Evolutionary conservation across 2,888 invertebrate genomes (phyloP).

Genomic region (Dicyrtomina minuta): DNA sequence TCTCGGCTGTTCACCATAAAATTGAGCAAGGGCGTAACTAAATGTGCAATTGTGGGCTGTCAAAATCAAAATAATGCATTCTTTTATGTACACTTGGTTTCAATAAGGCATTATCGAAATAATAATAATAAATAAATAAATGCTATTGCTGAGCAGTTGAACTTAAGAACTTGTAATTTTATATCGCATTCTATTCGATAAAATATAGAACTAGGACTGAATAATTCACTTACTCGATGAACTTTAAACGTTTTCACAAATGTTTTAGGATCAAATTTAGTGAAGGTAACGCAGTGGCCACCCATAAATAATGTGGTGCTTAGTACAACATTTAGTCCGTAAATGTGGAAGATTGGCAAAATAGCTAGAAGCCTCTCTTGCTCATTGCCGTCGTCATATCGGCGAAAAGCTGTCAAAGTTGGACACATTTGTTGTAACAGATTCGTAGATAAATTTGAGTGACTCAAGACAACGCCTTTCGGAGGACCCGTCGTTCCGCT

Average conservation of each 20-base stretch:
- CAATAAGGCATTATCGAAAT: neutral
- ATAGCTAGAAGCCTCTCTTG: slow-evolving; percentile 45
- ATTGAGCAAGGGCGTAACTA: slow-evolving; percentile 75
- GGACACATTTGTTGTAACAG: slow-evolving; percentile 16
- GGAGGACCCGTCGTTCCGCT: slow-evolving; percentile 64
- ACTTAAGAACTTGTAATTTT: too few species aligned
- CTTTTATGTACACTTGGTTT: too few species aligned
- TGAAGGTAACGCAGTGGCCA: slow-evolving; percentile 67
- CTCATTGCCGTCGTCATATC: slow-evolving; percentile 24
- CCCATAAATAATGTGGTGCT: slow-evolving; percentile 65
- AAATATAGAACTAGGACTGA: too few species aligned
- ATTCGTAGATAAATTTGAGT: slow-evolving; percentile 46
- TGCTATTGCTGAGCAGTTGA: too few species aligned
- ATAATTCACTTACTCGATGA: slow-evolving; percentile 58
- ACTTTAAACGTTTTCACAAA: slow-evolving; percentile 67
- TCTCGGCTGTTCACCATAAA: slow-evolving; percentile 72
- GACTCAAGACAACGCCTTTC: slow-evolving; percentile 70
- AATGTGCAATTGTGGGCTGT: slow-evolving; percentile 53
- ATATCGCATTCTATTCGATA: too few species aligned
- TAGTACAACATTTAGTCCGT: slow-evolving; percentile 70
- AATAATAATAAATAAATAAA: too few species aligned
- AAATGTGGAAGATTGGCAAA: slow-evolving; percentile 62
- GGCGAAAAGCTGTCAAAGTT: neutral
- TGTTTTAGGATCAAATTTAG: slow-evolving; percentile 70
- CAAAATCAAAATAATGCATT: neutral